phyloP scores from a whole-genome alignment of 2,888 invertebrate species.

The Lissonota sp. region DNA sequence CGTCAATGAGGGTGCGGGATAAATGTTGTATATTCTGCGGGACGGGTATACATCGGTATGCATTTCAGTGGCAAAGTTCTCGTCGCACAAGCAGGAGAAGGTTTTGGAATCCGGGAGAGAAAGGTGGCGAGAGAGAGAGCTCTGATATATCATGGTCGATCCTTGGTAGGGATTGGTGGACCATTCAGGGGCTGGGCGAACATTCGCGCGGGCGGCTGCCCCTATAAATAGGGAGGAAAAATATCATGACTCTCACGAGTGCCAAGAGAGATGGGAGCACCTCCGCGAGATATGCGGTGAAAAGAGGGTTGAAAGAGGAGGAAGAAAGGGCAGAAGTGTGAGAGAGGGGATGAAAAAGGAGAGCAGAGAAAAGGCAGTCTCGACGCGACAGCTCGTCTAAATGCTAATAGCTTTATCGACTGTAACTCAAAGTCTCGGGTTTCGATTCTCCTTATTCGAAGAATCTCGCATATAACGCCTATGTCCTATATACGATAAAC shows the following conservation, averaged over 20 bases:
- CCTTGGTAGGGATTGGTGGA: conserved; percentile 64
- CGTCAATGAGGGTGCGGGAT: conserved; percentile 45
- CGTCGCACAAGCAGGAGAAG: conserved; percentile 53
- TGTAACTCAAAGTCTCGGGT: conserved; percentile 79
- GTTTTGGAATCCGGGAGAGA: conserved; percentile 59
- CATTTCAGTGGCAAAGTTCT: conserved; percentile 78
- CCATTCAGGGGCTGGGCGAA: conserved; percentile 58
- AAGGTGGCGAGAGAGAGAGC: conserved; percentile 49
- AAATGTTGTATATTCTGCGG: conserved; percentile 62
- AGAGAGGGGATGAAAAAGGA: conserved; percentile 55
- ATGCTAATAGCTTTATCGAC: conserved; percentile 84
- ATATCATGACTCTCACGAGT: conserved; percentile 19
- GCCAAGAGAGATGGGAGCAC: conserved; percentile 21
- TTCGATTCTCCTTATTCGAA: conserved; percentile 75
- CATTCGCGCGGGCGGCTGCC: conserved; percentile 46
- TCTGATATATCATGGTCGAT: conserved; percentile 24
- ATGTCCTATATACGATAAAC: conserved; percentile 16
- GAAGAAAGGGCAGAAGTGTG: conserved; percentile 39
- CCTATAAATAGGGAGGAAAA: conserved; percentile 28
- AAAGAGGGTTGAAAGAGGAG: conserved; percentile 40
- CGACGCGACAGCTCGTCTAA: conserved; percentile 83
- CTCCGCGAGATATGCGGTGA: conserved; percentile 35
- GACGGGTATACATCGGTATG: conserved; percentile 79
- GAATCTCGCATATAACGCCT: conserved; percentile 37
- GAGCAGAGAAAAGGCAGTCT: conserved; percentile 50